Base-by-base conservation (phyloP, 2,888 invertebrate genomes). In the Idaea aversata region DNA sequence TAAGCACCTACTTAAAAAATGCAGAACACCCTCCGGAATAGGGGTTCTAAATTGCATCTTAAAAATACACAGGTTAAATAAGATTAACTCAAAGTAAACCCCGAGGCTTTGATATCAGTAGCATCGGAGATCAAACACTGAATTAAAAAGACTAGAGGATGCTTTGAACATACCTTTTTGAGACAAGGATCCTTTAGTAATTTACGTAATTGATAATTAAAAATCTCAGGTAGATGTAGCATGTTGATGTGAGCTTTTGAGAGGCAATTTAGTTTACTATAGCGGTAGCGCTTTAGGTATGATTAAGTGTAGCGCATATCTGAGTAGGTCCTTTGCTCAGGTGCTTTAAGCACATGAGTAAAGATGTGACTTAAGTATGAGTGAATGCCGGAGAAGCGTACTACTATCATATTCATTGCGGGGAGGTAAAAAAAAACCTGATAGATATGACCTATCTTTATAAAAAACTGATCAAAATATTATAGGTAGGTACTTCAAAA, bases 51-150 rank as follows among this genome's bases (percentile, higher is more conserved):
- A 87, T 88, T 88, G 83, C 82, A 85, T 83, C 83, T 86, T 84
- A 83, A 87, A 89, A 88, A 88, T 86, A 87, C 86, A 87, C 85
- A 84, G 82, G 84, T 84, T 84, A 83, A 85, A 88, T 81, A 82
- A 87, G 87, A 88, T 88, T 88, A 88, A 77, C 80, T 77, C 61
- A 72, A 72, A 76, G 74, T 73, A 74, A 74, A 78, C 84, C 85
- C 80, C 77, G 68, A 73, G 84, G 79, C 88, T 88, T 87, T 86
- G 88, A 88, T 87, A 88, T 87, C 82, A 83, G 80, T 79, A 79
- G 83, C 86, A 83, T 84, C 74, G 75, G 73, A 88, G 86, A 87
- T 87, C 88, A 88, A 88, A 88, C 85, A 83, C 78, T 74, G 71
- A 80, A 83, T 80, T 82, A 82, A 80, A 84, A 84, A 83, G 78